Base-by-base conservation (phyloP, 2,797 vertebrate genomes). In the Argyrosomus regius region DNA sequence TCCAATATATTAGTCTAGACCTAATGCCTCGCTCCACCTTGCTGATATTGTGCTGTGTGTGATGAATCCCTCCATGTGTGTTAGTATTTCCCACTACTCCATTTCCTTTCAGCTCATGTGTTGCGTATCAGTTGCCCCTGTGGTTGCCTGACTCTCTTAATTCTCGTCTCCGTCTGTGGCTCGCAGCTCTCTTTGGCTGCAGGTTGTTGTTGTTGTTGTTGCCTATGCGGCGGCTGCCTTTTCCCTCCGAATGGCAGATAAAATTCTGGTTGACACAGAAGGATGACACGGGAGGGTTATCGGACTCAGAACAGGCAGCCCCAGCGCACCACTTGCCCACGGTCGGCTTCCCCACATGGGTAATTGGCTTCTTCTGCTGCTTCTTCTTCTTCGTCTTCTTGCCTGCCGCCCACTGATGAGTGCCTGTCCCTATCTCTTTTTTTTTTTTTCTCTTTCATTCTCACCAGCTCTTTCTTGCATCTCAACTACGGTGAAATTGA, bases 281-380 rank as follows among this genome's bases (percentile, higher is more conserved):
- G 84, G 81, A 89, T 86, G 88, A 91, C 90, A 84, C 22, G 12
- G 70, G 69, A 77, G 75, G 86, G 90, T 92, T 92, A 93, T 92
- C 88, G 79, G 86, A 64, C 78, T 26, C 75, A 7, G 83, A 88
- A 48, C 90, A 92, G 91, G 76, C 91, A 74, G 87, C 72, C 76
- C 39, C 20, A 17, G 78, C n/a, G 18, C 69, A 20, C 54, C 61
- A n/a, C 83, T 70, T 77, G 58, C 88, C 73, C 72, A 56, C 66
- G 72, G 63, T 77, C 26, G 35, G 68, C 61, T 82, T 64, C 83
- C 64, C 76, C 86, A 62, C 76, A 59, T 35, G 72, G 69, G 77
- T 93, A 92, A 92, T 91, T 92, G 92, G 89, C 86, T 90, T 82
- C 70, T 82, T 84, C 83, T 57, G 17, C 71, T 54, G 22, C 72